A percentile compares a stretch with the other conserved stretches of the same genome.
phyloP scores from a whole-genome alignment of 2,113 vertebrate species.

The Gopherus evgoodei region DNA sequence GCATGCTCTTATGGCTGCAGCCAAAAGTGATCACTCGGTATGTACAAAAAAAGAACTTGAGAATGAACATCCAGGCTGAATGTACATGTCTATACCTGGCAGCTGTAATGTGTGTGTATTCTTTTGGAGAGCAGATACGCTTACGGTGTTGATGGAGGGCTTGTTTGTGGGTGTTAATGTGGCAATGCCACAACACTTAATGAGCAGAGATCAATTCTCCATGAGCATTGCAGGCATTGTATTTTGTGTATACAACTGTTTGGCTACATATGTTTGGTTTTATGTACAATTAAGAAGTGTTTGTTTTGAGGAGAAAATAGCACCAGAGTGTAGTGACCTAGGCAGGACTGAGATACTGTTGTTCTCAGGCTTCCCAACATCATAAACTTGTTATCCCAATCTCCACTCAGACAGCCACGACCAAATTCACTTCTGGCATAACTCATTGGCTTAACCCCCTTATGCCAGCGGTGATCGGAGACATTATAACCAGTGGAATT shows the following conservation, averaged over 20 bases:
- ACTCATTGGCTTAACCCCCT: not conserved
- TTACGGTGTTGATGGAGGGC: not conserved
- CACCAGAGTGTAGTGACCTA: slow-evolving; percentile 1
- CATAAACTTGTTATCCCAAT: not conserved
- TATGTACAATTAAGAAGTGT: not conserved
- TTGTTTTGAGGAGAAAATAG: slow-evolving; percentile 4
- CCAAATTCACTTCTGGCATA: not conserved
- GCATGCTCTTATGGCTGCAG: not conserved
- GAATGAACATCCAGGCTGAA: not conserved
- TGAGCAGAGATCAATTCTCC: not conserved
- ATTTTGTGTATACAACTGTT: not conserved
- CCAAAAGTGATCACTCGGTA: not conserved
- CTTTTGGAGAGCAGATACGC: not conserved
- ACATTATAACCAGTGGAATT: fast-evolving
- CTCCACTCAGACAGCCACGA: not conserved
- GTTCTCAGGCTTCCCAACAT: not conserved
- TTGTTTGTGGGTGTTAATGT: not conserved
- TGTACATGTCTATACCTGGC: not conserved
- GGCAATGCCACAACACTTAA: not conserved
- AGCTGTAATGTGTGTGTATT: slow-evolving; percentile 39
- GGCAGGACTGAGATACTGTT: not conserved
- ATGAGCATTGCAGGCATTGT: not conserved
- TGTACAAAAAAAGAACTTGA: slow-evolving; percentile 18
- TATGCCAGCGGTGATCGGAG: not conserved
- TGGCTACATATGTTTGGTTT: slow-evolving; percentile 13